Conservation (phyloP, 2,113 vertebrate genomes). For the Lampris incognitus region DNA sequence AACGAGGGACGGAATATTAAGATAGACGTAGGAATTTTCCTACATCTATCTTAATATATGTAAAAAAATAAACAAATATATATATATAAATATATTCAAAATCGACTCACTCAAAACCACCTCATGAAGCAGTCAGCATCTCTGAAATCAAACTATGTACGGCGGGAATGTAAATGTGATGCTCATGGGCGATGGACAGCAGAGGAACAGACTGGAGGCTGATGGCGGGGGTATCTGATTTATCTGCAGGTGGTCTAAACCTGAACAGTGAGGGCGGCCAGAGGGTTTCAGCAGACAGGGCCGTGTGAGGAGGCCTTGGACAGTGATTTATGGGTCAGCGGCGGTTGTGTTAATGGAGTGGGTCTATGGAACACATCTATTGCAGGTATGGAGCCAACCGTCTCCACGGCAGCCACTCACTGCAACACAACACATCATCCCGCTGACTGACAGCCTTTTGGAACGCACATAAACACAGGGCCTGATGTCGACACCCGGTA, state of each 20-base stretch:
- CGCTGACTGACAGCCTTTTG: slow-evolving; percentile 41
- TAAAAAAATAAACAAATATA: background rate
- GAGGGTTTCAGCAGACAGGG: slow-evolving; percentile 49
- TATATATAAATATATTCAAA: background rate
- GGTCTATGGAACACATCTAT: slow-evolving; percentile 68
- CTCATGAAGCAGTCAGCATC: background rate
- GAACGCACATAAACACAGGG: slow-evolving; percentile 56
- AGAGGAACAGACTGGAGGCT: slow-evolving; percentile 33
- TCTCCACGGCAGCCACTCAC: slow-evolving; percentile 39
- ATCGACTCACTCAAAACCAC: too few species aligned
- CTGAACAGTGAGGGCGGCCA: slow-evolving; percentile 44
- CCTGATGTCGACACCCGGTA: slow-evolving; percentile 43
- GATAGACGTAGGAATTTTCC: too few species aligned
- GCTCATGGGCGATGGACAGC: slow-evolving; percentile 14
- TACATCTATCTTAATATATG: too few species aligned
- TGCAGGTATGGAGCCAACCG: slow-evolving; percentile 47
- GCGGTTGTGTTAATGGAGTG: slow-evolving; percentile 74
- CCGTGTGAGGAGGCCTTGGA: slow-evolving; percentile 64
- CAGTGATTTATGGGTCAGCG: slow-evolving; percentile 73
- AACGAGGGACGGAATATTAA: too few species aligned
- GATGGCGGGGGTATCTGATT: slow-evolving; percentile 42
- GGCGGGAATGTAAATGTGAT: slow-evolving; percentile 25
- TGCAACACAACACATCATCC: slow-evolving; percentile 44
- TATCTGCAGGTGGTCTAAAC: slow-evolving; percentile 41
- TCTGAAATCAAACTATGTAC: background rate